phyloP scores from a whole-genome alignment of 2,113 vertebrate genomes.

The Ctenomys sociabilis region DNA sequence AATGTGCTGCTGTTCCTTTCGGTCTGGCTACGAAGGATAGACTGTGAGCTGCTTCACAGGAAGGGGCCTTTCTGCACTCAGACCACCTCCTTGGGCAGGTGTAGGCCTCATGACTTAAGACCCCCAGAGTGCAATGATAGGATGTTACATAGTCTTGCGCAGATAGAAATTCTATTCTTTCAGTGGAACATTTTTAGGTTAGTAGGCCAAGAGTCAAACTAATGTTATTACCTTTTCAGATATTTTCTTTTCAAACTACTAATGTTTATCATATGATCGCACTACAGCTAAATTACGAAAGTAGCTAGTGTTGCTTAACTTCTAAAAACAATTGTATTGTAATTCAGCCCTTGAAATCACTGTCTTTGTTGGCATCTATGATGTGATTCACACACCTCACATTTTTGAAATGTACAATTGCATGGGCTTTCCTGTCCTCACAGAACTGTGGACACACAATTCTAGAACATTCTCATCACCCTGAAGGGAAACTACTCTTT shows the following conservation, averaged over 20 bases:
- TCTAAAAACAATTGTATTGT: slow-evolving; percentile 19
- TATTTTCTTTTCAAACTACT: neutral
- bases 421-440: neutral
- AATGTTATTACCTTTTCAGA: neutral
- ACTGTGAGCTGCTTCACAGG: neutral
- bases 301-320: neutral
- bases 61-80: neutral
- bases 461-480: neutral
- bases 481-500: neutral
- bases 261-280: neutral
- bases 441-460: neutral
- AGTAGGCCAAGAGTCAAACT: neutral
- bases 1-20: neutral
- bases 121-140: neutral
- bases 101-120: neutral
- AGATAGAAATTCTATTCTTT: neutral
- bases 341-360: neutral
- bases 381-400: neutral
- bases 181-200: neutral
- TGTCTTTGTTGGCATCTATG: neutral
- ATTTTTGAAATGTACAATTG: neutral
- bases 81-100: neutral
- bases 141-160: neutral
- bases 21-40: neutral
- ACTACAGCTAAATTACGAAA: neutral